Conservation (phyloP, 1,140 invertebrate species). For the Saccostrea cuccullata region DNA sequence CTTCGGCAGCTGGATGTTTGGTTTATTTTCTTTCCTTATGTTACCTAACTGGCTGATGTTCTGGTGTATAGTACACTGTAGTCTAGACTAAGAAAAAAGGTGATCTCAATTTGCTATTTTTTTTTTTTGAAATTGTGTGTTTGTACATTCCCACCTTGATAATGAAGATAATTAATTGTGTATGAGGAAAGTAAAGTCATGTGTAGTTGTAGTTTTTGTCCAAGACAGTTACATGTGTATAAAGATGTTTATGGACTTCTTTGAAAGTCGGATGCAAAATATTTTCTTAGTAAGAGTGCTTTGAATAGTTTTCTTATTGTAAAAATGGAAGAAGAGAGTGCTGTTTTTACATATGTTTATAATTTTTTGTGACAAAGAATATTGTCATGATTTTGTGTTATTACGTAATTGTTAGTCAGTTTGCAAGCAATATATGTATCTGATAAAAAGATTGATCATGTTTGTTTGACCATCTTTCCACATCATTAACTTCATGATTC, state of each 20-base stretch:
- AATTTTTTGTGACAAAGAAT: too few species aligned
- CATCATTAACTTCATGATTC: too few species aligned
- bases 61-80: constrained; percentile 78
- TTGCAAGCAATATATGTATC: too few species aligned
- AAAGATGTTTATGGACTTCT: neutral
- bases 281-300: too few species aligned
- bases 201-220: neutral
- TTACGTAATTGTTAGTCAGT: too few species aligned
- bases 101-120: neutral
- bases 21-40: constrained; percentile 81
- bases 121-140: neutral
- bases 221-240: neutral
- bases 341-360: too few species aligned
- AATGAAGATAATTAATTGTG: neutral
- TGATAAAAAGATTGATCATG: too few species aligned
- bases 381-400: too few species aligned
- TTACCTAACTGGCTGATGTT: constrained; percentile 84
- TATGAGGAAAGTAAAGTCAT: too few species aligned
- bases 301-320: too few species aligned
- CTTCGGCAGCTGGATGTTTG: constrained; percentile 85
- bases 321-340: too few species aligned
- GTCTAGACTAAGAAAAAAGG: neutral
- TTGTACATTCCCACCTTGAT: neutral
- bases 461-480: too few species aligned
- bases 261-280: neutral